Base-by-base conservation (phyloP, 1,140 invertebrate genomes). In the Phenacoccus solenopsis region DNA sequence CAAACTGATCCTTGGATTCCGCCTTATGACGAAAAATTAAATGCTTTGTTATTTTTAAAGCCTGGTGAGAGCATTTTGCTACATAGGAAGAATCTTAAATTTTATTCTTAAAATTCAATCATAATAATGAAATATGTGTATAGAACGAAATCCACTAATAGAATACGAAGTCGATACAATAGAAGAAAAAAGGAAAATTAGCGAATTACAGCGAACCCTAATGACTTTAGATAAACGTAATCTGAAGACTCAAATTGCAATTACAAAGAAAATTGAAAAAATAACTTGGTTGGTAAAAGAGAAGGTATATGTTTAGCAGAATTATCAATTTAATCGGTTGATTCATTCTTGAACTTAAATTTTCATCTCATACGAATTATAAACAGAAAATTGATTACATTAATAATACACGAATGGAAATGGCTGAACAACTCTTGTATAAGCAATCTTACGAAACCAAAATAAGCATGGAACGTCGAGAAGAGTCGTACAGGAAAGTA, bases 1-100 rank as follows among this genome's bases (percentile, higher is more conserved):
- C 90, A 92, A 78, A 92, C 90, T 1, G 78, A 82, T 28, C 89
- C 90, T 0, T 92, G 90, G 84, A 84, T 64, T 88, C 68, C 85
- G 13, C 38, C 38, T 9, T 49, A 49, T n/a, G 38, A 49, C 20
- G 38, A 49, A 49, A 49, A 49, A 49, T 49, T 49, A n/a, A 49
- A 49, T 49, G 13, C 38, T 2, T n/a, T 49, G 20, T 49, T 49
- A 49, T 49, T 49, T 49, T 49, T 49, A n/a, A 49, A 49, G 20
- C 38, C 38, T n/a, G 38, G 38, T 49, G 20, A 49, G 38, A 16
- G 13, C 20, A 49, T n/a, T 7, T 32, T 32, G 13, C 13, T 32
- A 32, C 30, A 32, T 32, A 13, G 13, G 30, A 7, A 32, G 30
- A 13, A 7, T n/a, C n/a, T 5, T 32, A 13, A 32, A 13, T 32